These are phyloP conservation scores for Stichopus chloronotus DNA, from an alignment of 35 echinoderm and acorn worm species.

Conservation along the genomic window DNA sequence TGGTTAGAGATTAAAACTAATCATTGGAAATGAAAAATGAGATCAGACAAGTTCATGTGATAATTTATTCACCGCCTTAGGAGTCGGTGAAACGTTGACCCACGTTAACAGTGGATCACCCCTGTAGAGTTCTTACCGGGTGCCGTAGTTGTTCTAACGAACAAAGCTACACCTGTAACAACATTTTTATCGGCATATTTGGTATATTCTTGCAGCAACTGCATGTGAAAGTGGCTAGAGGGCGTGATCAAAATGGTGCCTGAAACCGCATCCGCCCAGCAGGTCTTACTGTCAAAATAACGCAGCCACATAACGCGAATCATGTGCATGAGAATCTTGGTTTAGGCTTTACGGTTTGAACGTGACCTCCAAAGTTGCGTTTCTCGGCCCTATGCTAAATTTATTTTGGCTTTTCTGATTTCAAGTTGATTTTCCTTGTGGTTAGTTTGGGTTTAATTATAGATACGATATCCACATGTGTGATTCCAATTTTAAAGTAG, in stretches of 20 bases:
- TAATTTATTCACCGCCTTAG: background rate
- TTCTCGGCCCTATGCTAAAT: background rate
- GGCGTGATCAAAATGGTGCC: constrained; percentile 54
- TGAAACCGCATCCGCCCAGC: constrained; percentile 45
- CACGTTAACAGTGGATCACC: background rate
- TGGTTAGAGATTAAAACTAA: background rate
- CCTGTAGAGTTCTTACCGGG: constrained; percentile 4
- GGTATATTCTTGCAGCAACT: background rate
- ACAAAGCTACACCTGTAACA: constrained; percentile 20
- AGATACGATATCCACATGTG: constrained; percentile 6
- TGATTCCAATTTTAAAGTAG: constrained; percentile 10
- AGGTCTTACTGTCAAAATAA: background rate
- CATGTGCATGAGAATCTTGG: background rate
- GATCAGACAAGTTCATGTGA: constrained; percentile 33
- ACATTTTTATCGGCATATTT: constrained; percentile 8
- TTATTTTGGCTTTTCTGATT: background rate
- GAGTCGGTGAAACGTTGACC: background rate
- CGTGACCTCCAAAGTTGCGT: constrained; percentile 29
- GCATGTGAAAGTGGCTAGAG: constrained; percentile 1
- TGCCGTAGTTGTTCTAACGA: constrained; percentile 29
- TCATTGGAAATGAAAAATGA: background rate
- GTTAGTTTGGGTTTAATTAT: constrained; percentile 47
- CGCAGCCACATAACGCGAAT: background rate
- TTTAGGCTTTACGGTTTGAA: background rate
- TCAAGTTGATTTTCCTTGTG: constrained; percentile 27